Conservation (phyloP, 2,797 vertebrate species). For the Tokudaia tokunoshimensis region DNA sequence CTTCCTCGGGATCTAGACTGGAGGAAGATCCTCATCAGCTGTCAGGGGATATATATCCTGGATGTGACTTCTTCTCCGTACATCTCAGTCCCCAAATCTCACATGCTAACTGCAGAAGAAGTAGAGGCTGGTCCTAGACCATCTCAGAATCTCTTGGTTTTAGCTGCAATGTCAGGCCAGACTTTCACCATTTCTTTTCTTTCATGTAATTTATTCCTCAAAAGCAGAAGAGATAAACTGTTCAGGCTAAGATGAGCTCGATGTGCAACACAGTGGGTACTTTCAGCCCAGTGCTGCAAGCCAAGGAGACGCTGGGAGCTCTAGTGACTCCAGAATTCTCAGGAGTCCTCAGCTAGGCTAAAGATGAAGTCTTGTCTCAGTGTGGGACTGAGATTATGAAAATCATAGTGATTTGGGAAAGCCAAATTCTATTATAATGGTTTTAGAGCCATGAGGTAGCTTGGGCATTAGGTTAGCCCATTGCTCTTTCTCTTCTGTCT, state of each 20-base stretch:
- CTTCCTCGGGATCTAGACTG: not conserved
- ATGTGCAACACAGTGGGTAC: not conserved
- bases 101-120: not conserved
- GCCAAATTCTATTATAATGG: not conserved
- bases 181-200: not conserved
- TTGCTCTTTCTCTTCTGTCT: not conserved
- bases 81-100: too few relatives aligned
- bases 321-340: not conserved
- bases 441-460: not conserved
- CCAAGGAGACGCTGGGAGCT: not conserved
- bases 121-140: not conserved
- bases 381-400: not conserved
- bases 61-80: not conserved
- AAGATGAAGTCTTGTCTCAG: not conserved
- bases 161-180: not conserved
- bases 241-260: not conserved
- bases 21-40: not conserved
- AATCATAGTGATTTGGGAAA: not conserved
- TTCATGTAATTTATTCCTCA: not conserved
- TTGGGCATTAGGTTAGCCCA: not conserved
- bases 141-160: not conserved
- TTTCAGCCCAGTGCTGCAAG: not conserved
- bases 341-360: not conserved
- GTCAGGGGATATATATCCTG: not conserved
- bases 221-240: not conserved